Conservation (phyloP, 2,113 vertebrate species). For the Oplegnathus fasciatus region DNA sequence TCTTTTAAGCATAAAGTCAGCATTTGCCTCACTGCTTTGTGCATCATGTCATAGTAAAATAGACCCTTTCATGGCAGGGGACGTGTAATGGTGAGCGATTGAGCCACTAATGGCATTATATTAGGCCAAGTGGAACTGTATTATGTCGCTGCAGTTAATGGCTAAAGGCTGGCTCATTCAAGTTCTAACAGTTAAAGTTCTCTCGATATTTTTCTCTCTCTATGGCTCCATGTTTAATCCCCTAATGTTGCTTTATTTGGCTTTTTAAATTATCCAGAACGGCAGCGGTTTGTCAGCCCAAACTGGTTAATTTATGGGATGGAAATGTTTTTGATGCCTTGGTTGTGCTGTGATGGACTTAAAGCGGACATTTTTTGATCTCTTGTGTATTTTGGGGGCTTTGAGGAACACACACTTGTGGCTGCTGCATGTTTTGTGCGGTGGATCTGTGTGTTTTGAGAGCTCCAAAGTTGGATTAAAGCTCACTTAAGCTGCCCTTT, state of each 20-base stretch:
- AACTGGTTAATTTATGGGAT: slow-evolving; percentile 47
- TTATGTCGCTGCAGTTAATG: slow-evolving; percentile 52
- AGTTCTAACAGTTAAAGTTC: slow-evolving; percentile 38
- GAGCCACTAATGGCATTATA: slow-evolving; percentile 43
- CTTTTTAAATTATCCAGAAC: slow-evolving; percentile 37
- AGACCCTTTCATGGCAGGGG: slow-evolving; percentile 31
- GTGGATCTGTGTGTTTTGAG: slow-evolving; percentile 2
- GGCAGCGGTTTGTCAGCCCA: slow-evolving; percentile 15
- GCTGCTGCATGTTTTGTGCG: slow-evolving; percentile 8
- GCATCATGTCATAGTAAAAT: slow-evolving; percentile 26
- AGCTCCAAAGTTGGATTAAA: slow-evolving; percentile 38
- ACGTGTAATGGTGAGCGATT: slow-evolving; percentile 51
- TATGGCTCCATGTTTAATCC: slow-evolving; percentile 28
- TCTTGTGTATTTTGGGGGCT: slow-evolving; percentile 19
- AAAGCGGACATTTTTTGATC: slow-evolving; percentile 31
- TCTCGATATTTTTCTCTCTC: not conserved
- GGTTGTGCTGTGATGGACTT: slow-evolving; percentile 17
- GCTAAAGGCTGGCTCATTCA: slow-evolving; percentile 47
- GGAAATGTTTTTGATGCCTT: slow-evolving; percentile 42
- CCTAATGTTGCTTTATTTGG: slow-evolving; percentile 34
- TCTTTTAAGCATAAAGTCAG: slow-evolving; percentile 33
- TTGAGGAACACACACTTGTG: slow-evolving; percentile 27
- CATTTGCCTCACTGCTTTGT: slow-evolving; percentile 41
- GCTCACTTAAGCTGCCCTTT: slow-evolving; percentile 15
- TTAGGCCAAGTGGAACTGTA: slow-evolving; percentile 42